Percentiles rank a stretch among this genome's conserved stretches.
These are phyloP conservation scores for Suncus etruscus DNA, from an alignment of 2,113 vertebrate genomes.

Conservation along the genomic window DNA sequence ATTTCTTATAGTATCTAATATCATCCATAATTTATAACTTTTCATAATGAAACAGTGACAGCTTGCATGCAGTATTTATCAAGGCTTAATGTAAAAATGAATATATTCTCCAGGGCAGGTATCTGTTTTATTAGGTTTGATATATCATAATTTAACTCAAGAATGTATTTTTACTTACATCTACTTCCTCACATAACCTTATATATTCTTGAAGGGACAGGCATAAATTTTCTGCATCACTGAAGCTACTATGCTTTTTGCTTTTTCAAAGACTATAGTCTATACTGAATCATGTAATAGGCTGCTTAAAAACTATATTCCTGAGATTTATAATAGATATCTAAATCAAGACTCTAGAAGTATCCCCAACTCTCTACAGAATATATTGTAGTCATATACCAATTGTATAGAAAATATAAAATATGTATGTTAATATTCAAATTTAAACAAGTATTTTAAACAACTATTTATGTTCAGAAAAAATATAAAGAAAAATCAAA, in stretches of 20 bases:
- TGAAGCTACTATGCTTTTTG: neutral
- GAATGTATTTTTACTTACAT: neutral
- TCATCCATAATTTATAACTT: slow-evolving; percentile 11
- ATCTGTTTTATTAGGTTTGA: slow-evolving; percentile 28
- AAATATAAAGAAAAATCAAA: neutral
- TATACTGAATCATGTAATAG: neutral
- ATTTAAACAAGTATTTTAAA: neutral
- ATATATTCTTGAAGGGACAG: slow-evolving; percentile 7
- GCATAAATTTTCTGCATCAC: neutral
- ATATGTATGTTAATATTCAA: neutral
- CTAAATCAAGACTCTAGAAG: neutral
- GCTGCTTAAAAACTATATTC: neutral
- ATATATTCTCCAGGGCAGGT: neutral
- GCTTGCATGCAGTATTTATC: neutral
- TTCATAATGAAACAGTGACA: neutral
- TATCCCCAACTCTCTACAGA: neutral
- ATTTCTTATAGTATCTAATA: slow-evolving; percentile 16
- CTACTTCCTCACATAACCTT: slow-evolving; percentile 19
- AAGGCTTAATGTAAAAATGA: slow-evolving; percentile 8
- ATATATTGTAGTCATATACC: neutral
- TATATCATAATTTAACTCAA: neutral
- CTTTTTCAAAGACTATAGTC: neutral
- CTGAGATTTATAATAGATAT: neutral
- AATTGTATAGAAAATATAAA: neutral
- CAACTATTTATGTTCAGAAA: neutral